Evolutionary conservation across 2,797 vertebrate species (phyloP).

Genomic region (Numenius phaeopus): DNA sequence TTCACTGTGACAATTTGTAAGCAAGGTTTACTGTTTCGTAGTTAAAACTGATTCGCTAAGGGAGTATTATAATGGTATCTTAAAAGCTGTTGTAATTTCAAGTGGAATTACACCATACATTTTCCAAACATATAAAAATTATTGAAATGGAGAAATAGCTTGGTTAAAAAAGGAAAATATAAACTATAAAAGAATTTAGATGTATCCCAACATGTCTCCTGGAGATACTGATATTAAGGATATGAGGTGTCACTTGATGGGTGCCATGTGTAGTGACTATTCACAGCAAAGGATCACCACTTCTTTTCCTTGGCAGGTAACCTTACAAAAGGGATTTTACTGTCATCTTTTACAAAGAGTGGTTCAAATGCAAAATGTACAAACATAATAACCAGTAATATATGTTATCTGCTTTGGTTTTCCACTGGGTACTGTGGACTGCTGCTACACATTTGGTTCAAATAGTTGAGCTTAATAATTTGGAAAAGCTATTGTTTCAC

Average conservation of each 20-base stretch:
- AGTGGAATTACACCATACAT: background rate
- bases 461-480: slow-evolving; percentile 11
- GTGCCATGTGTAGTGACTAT: background rate
- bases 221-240: background rate
- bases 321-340: background rate
- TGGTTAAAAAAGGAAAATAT: background rate
- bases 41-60: slow-evolving; percentile 43
- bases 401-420: background rate
- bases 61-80: background rate
- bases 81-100: slow-evolving; percentile 38
- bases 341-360: background rate
- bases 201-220: background rate
- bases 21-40: slow-evolving; percentile 45
- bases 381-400: background rate
- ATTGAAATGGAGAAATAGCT: background rate
- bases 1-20: slow-evolving; percentile 42
- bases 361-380: background rate
- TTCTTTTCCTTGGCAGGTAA: background rate
- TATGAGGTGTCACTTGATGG: background rate
- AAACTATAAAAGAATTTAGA: background rate
- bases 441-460: background rate
- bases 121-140: slow-evolving; percentile 13
- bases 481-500: slow-evolving; percentile 29
- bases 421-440: background rate
- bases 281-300: background rate